A percentile compares a stretch with the other conserved stretches of the same genome.
Conservation (phyloP, 2,888 invertebrate genomes). For the Chaetogeoica ovagalla region DNA sequence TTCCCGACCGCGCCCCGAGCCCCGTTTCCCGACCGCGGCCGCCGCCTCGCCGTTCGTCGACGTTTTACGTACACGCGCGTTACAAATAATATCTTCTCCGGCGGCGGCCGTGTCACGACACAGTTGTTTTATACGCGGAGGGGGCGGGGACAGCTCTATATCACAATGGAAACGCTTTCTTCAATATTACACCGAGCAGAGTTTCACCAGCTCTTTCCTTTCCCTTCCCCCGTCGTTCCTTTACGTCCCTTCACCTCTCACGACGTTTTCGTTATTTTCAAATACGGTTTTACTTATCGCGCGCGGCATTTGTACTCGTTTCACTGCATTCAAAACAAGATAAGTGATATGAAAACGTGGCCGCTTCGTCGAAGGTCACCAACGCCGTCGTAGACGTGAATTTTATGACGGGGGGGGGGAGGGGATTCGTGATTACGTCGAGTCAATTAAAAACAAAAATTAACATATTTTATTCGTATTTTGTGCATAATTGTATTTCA, state of each 20-base stretch:
- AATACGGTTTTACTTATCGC: constrained; percentile 21
- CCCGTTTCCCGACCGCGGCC: neutral
- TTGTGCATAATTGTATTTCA: no score
- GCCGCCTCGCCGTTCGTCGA: neutral
- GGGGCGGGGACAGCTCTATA: constrained; percentile 51
- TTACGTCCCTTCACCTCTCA: neutral
- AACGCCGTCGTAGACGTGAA: no score
- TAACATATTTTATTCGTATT: no score
- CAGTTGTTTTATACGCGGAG: constrained; percentile 43
- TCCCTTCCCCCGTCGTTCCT: neutral
- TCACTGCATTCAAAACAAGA: no score
- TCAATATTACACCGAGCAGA: constrained; percentile 38
- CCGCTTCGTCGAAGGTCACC: no score
- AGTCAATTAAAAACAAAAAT: no score
- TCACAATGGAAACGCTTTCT: constrained; percentile 52
- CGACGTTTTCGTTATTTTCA: constrained; percentile 19
- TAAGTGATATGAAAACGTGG: no score
- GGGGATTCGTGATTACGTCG: no score
- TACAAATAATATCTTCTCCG: constrained; percentile 5
- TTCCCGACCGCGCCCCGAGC: constrained; percentile 27
- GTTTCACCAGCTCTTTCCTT: neutral
- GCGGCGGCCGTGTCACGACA: constrained; percentile 36
- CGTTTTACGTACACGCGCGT: neutral
- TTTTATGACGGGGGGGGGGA: no score
- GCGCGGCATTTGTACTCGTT: no score